These are phyloP conservation scores for Dendrolimus pini DNA, from an alignment of 2,888 invertebrate species.

Conservation along the genomic window DNA sequence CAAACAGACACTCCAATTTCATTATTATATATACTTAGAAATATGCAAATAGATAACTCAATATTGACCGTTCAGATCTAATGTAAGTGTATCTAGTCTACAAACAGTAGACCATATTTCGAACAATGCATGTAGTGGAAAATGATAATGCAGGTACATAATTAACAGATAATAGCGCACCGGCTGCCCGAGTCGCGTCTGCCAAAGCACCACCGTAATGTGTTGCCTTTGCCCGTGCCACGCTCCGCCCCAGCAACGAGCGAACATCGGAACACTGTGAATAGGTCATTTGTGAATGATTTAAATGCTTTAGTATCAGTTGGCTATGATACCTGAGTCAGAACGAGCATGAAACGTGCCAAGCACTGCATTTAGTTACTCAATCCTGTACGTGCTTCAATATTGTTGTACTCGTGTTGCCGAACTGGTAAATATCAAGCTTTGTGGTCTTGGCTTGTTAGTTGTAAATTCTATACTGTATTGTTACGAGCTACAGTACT, in stretches of 20 bases:
- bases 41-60: no score
- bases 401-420: not conserved
- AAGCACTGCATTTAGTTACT: not conserved
- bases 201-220: constrained; percentile 70
- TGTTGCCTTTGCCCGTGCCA: constrained; percentile 71
- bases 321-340: not conserved
- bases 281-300: constrained; percentile 11
- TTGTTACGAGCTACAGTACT: no score
- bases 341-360: not conserved
- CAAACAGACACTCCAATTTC: no score
- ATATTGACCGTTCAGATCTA: no score
- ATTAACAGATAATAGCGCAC: constrained; percentile 25
- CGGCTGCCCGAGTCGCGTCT: constrained; percentile 68
- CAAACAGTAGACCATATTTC: not conserved
- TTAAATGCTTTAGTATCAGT: not conserved
- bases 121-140: not conserved
- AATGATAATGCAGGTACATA: constrained; percentile 14
- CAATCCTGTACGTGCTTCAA: not conserved
- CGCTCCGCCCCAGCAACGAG: constrained; percentile 71
- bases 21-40: no score
- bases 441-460: not conserved
- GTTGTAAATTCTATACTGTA: no score
- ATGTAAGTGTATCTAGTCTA: no score
- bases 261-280: constrained; percentile 60
- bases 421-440: not conserved